Evolutionary conservation across 35 echinoderm and acorn worm genomes (phyloP).

Genomic region (Heliocidaris tuberculata): DNA sequence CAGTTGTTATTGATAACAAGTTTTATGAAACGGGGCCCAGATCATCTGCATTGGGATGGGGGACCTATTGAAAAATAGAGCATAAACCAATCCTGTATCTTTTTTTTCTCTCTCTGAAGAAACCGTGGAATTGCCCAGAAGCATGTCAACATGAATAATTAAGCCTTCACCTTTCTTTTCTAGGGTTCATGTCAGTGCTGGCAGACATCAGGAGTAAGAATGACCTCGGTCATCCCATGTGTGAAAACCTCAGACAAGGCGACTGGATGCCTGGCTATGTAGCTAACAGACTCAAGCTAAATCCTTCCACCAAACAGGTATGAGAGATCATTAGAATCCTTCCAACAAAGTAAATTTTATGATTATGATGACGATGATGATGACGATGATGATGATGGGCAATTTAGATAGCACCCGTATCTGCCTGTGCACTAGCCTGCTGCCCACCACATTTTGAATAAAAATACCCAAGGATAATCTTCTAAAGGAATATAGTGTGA

Average conservation of each 20-base stretch:
- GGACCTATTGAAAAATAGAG: too few relatives aligned
- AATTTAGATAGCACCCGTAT: neutral
- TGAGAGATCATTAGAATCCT: neutral
- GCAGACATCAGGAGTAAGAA: constrained; percentile 79
- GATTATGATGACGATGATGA: neutral
- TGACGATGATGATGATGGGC: neutral
- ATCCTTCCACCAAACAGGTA: constrained; percentile 72
- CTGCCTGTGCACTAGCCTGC: too few relatives aligned
- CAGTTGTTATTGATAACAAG: too few relatives aligned
- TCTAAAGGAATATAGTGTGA: too few relatives aligned
- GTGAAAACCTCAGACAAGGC: constrained; percentile 88
- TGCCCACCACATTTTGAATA: too few relatives aligned
- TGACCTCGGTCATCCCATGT: constrained; percentile 91
- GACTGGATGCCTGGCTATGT: constrained; percentile 93
- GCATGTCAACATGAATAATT: too few relatives aligned
- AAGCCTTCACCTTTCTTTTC: neutral
- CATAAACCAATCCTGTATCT: too few relatives aligned
- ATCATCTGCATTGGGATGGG: too few relatives aligned
- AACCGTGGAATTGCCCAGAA: too few relatives aligned
- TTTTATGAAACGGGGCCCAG: too few relatives aligned
- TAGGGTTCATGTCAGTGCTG: constrained; percentile 87
- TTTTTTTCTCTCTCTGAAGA: too few relatives aligned
- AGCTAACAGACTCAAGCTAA: constrained; percentile 77
- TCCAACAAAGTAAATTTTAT: neutral
- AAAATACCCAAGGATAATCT: too few relatives aligned